These are phyloP conservation scores for Brienomyrus longianalis DNA, from an alignment of 2,113 vertebrate genomes.

Conservation along the genomic window DNA sequence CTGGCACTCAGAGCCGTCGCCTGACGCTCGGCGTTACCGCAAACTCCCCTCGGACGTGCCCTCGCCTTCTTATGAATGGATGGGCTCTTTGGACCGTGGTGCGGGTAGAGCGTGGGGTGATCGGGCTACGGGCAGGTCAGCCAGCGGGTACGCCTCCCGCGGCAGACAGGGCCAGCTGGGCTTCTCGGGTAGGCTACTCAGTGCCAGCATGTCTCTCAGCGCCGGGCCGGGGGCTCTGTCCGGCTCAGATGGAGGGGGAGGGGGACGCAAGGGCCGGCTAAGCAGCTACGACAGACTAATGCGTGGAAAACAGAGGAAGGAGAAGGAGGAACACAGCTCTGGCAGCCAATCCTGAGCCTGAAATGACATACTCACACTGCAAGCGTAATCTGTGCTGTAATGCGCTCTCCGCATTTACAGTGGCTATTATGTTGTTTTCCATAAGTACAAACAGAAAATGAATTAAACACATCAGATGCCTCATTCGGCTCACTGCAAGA, in stretches of 20 bases:
- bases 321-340: neutral
- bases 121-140: neutral
- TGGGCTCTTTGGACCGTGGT: neutral
- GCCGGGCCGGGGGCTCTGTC: neutral
- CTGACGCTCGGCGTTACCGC: too few species aligned
- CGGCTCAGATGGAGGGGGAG: neutral
- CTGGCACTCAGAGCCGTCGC: neutral
- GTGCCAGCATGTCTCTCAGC: neutral
- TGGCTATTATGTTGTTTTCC: neutral
- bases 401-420: neutral
- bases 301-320: neutral
- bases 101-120: neutral
- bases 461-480: neutral
- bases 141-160: conserved; percentile 34
- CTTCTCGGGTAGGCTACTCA: conserved; percentile 36
- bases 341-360: neutral
- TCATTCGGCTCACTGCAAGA: neutral
- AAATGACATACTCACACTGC: neutral
- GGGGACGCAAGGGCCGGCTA: neutral
- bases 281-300: neutral
- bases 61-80: neutral
- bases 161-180: conserved; percentile 43
- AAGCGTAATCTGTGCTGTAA: neutral
- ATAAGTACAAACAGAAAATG: neutral
- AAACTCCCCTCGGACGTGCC: neutral